Conservation (phyloP, 2,797 vertebrate species). For the Pangasius krempfi region DNA sequence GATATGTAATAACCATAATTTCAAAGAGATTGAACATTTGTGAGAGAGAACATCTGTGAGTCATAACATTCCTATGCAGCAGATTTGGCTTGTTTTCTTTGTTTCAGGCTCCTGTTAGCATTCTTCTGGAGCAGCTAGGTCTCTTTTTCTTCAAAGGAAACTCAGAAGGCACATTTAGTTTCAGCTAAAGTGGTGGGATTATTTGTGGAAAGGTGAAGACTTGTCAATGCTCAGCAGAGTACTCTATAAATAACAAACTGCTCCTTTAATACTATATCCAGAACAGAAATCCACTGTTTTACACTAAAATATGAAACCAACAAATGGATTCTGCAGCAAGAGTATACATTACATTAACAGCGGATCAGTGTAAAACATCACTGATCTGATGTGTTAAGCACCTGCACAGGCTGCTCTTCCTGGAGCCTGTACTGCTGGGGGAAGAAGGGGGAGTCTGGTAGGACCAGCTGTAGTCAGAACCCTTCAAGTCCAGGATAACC, state of each 20-base stretch:
- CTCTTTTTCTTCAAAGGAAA: background rate
- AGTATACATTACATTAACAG: background rate
- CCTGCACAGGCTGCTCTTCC: constrained; percentile 99
- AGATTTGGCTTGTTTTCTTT: background rate
- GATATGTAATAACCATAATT: background rate
- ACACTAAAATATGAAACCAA: background rate
- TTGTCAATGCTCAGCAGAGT: background rate
- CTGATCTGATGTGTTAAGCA: constrained; percentile 53
- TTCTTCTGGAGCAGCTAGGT: background rate
- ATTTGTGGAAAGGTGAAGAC: background rate
- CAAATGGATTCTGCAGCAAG: background rate
- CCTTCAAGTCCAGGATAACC: constrained; percentile 97
- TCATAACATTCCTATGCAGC: background rate
- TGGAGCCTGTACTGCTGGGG: constrained; percentile 89
- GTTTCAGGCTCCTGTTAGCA: background rate
- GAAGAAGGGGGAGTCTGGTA: constrained; percentile 97
- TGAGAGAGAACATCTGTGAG: background rate
- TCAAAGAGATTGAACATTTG: too few relatives aligned
- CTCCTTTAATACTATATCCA: background rate
- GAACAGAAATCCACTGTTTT: background rate
- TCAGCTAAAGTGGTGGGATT: background rate
- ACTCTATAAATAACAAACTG: background rate
- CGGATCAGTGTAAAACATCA: background rate
- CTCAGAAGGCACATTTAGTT: background rate
- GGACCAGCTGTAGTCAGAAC: constrained; percentile 96